Evolutionary conservation across 2,113 vertebrate genomes (phyloP).

Genomic region (Cebus imitator): DNA sequence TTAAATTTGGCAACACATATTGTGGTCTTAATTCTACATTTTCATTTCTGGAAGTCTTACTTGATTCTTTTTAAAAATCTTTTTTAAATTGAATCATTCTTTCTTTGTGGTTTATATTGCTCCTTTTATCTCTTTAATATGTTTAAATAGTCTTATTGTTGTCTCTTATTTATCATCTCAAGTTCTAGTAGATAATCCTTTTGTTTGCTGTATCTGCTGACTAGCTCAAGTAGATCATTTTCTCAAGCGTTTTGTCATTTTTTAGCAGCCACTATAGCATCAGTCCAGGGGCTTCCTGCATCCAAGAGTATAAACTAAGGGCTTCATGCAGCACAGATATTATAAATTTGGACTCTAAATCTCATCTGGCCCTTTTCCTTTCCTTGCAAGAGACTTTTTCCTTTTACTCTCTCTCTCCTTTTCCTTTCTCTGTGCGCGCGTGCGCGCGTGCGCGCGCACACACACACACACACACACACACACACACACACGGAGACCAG

Average conservation of each 20-base stretch:
- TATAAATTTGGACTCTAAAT: not conserved
- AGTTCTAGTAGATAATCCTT: not conserved
- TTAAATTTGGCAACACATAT: not conserved
- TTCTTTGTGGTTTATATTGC: conserved; percentile 18
- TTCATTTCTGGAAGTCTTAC: conserved; percentile 7
- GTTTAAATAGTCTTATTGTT: not conserved
- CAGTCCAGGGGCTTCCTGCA: not conserved
- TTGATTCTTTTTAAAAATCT: not conserved
- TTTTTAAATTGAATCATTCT: not conserved
- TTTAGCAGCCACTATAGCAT: not conserved
- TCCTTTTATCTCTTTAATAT: not conserved
- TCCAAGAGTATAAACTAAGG: not conserved
- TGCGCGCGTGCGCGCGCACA: accelerated
- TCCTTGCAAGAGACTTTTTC: not conserved
- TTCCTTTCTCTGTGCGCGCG: accelerated
- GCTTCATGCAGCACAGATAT: not conserved
- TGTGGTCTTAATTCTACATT: not conserved
- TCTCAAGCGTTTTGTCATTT: not conserved
- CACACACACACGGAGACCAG: not conserved
- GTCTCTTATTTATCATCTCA: not conserved
- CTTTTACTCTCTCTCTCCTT: not conserved
- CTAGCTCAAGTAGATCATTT: not conserved
- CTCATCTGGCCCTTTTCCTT: not conserved
- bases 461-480: not conserved
- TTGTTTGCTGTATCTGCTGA: not conserved